These are phyloP conservation scores for Chloroceryle amazona DNA, from an alignment of 2,797 vertebrate genomes.

Conservation along the genomic window DNA sequence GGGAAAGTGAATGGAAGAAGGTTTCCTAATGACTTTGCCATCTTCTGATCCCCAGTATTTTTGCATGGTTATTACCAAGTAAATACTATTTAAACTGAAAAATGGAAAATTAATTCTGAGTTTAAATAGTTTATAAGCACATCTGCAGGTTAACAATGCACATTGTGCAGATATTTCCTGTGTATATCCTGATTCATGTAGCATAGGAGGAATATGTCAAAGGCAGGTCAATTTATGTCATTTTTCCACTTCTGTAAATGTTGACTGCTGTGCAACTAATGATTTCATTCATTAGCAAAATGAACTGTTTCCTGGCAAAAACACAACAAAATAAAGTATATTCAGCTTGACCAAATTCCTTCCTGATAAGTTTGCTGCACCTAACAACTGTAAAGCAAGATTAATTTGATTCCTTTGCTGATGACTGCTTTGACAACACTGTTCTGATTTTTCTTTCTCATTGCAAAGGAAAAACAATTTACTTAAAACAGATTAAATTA, in stretches of 20 bases:
- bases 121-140: slow-evolving; percentile 43
- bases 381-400: neutral
- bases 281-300: slow-evolving; percentile 44
- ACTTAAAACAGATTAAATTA: slow-evolving; percentile 21
- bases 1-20: neutral
- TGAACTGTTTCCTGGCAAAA: slow-evolving; percentile 16
- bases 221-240: slow-evolving; percentile 26
- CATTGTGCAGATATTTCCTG: slow-evolving; percentile 71
- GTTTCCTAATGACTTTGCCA: neutral
- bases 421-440: slow-evolving; percentile 2
- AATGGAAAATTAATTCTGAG: slow-evolving; percentile 29
- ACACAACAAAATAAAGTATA: neutral
- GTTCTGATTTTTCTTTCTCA: neutral
- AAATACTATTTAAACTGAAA: neutral
- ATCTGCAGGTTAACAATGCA: slow-evolving; percentile 55
- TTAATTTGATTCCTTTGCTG: neutral
- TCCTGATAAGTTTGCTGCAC: neutral
- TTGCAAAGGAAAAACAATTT: slow-evolving; percentile 30
- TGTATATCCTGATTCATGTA: slow-evolving; percentile 16
- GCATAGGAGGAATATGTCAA: slow-evolving; percentile 39
- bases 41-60: neutral
- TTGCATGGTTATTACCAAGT: neutral
- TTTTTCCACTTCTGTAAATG: slow-evolving; percentile 25
- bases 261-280: slow-evolving; percentile 24
- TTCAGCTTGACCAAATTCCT: neutral